Conservation (phyloP, 2,113 vertebrate species). For the Petroica traversi region DNA sequence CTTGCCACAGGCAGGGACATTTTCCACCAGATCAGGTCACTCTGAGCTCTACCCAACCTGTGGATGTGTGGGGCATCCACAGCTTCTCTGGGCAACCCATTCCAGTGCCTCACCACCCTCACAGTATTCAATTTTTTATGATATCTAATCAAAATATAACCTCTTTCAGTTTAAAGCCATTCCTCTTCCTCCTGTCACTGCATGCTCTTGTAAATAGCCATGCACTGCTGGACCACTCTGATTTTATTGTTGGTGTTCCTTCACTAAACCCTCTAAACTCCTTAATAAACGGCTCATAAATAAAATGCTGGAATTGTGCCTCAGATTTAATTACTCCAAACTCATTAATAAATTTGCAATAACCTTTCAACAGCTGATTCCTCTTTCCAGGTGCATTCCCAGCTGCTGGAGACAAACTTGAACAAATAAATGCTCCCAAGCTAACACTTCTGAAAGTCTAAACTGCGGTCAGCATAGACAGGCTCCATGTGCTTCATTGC, state of each 20-base stretch:
- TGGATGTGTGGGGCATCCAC: neutral
- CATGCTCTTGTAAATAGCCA: neutral
- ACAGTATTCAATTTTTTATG: neutral
- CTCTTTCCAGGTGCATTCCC: neutral
- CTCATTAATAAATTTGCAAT: neutral
- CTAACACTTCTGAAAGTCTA: neutral
- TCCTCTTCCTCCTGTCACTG: neutral
- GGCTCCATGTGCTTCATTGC: rapidly evolving
- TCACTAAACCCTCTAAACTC: neutral
- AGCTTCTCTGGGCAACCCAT: no score
- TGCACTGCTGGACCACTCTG: neutral
- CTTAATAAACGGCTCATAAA: neutral
- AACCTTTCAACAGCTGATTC: neutral
- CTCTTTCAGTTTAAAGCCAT: neutral
- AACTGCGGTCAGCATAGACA: neutral
- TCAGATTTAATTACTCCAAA: neutral
- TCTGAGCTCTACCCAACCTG: neutral
- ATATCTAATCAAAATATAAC: neutral
- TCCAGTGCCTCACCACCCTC: neutral
- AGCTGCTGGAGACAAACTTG: neutral
- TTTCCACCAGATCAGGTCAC: neutral
- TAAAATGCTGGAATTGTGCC: neutral
- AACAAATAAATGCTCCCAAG: neutral
- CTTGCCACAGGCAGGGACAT: neutral
- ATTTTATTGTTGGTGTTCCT: neutral